Evolutionary conservation across 1,140 invertebrate species (phyloP), one percentile per base, ranked within the genome.

Genomic region (Trichonephila clavata): DNA sequence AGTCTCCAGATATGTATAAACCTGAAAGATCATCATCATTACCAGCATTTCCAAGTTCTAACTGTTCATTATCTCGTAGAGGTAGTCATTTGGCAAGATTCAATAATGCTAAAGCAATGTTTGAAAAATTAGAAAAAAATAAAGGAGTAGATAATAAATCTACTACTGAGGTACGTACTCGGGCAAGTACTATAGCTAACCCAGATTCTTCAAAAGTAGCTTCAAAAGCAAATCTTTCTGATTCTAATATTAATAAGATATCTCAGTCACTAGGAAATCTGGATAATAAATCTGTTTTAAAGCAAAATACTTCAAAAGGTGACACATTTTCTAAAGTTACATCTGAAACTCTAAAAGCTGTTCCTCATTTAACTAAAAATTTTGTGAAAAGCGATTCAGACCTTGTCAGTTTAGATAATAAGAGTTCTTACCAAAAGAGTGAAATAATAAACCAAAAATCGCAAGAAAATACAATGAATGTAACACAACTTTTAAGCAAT

Each of bases 51-150:
- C 92, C 92, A 8, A 87, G 61, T n/a, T 94, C 93, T 18, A 94
- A 94, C 21, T 94, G 88, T 32, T 94, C 93, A 0, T 71, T 94
- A 50, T 94, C 94, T 24, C 96, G 98, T 86, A 98, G 98, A 3
- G 98, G 98, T 96, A 98, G 98, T 94, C 98, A 98, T 95, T 97
- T 98, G 94, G 97, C 98, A n/a, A 96, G 98, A 87, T 99, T 99
- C 95, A 99, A 99, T 95, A 98, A 98, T 96, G 98, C 98, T 0
- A 96, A 98, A 68, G 98, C 98, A 39, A 96, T 99, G 57, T 99
- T 99, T 96, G 98, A 99, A 95, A 98, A 98, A 95, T 96, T 99
- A 92, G 98, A 98, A 57, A 95, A 95, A 68, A 95, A 95, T 59
- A 93, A 88, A 81, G 43, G 21, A 27, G n/a, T 39, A 14, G 84